Evolutionary conservation across 2,797 vertebrate genomes (phyloP), one percentile per base, ranked within the genome.

Genomic region (Myoxocephalus aenaeus): DNA sequence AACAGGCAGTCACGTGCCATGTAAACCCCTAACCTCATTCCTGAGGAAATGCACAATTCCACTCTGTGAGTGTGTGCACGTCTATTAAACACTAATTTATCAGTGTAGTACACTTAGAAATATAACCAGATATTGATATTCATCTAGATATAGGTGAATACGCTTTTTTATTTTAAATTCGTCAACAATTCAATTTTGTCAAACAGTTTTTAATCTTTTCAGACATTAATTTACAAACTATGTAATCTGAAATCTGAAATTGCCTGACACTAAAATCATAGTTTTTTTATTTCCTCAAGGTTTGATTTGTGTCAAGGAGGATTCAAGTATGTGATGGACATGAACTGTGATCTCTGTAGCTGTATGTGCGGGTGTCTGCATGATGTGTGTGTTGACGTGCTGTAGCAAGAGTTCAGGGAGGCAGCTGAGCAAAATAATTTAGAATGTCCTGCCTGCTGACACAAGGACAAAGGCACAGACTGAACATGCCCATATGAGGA

Each of bases 401-500:
- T 89, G 93, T 93, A 95, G 93, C 95, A 94, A 95, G 93, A 94
- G 94, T 95, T 96, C 94, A 95, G 90, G 93, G 94, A 95, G 92
- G 94, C 94, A 95, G 94, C 95, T 95, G 95, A 94, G 95, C 94
- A 94, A 95, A 95, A 95, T 96, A 95, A 95, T 95, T 95, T 93
- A 93, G 93, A 95, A 92, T 89, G 94, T 95, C 94, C 94, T 95
- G 94, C 95, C 94, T 94, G 94, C 95, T 96, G 94, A 95, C 93
- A 95, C 95, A 96, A 96, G 95, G 94, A 96, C 94, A 95, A 94
- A 95, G 91, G 94, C 92, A 89, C 89, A 85, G 89, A 89, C 93
- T 88, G 93, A 94, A 93, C 93, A 93, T 93, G 94, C 93, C 93
- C 93, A 87, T 91, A 90, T 90, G 92, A 92, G 93, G 92, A 92